These are phyloP conservation scores for Caerostris darwini DNA, from an alignment of 1,140 invertebrate genomes.

Conservation along the genomic window DNA sequence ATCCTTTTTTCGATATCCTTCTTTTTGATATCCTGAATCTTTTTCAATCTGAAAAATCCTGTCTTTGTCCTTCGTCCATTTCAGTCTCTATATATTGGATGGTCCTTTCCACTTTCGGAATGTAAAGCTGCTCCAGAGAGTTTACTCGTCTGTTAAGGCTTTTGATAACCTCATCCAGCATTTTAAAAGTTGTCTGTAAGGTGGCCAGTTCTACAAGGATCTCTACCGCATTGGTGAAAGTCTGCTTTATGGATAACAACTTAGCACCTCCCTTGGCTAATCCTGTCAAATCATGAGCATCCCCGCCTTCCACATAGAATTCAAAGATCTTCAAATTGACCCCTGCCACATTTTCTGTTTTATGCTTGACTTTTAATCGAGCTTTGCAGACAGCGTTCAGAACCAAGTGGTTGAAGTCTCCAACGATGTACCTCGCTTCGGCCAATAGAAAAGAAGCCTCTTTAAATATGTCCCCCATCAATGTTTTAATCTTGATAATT, in stretches of 20 bases:
- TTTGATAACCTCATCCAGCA: constrained; percentile 97
- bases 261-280: constrained; percentile 59
- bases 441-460: constrained; percentile 41
- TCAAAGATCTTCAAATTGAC: constrained; percentile 35
- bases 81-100: constrained; percentile 98
- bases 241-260: constrained; percentile 12
- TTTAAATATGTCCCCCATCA: constrained; percentile 57
- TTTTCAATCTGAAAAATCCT: constrained; percentile 91
- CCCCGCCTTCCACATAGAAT: not conserved
- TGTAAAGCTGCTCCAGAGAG: constrained; percentile 97
- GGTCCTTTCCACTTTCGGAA: constrained; percentile 92
- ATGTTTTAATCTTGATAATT: constrained; percentile 45
- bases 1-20: not conserved
- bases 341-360: constrained; percentile 53
- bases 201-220: constrained; percentile 95
- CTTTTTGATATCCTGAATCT: not conserved
- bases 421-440: constrained; percentile 43
- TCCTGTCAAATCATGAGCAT: constrained; percentile 33
- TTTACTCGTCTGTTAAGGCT: constrained; percentile 98
- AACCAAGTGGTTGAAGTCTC: constrained; percentile 14
- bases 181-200: constrained; percentile 97
- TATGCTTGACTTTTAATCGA: constrained; percentile 32
- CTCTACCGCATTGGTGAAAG: constrained; percentile 87
- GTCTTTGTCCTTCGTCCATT: constrained; percentile 98
- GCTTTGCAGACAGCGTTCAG: constrained; percentile 27